Percentiles rank a stretch among this genome's conserved stretches.
Evolutionary conservation across 2,888 invertebrate genomes (phyloP).

Genomic region (Thalpophila matura): DNA sequence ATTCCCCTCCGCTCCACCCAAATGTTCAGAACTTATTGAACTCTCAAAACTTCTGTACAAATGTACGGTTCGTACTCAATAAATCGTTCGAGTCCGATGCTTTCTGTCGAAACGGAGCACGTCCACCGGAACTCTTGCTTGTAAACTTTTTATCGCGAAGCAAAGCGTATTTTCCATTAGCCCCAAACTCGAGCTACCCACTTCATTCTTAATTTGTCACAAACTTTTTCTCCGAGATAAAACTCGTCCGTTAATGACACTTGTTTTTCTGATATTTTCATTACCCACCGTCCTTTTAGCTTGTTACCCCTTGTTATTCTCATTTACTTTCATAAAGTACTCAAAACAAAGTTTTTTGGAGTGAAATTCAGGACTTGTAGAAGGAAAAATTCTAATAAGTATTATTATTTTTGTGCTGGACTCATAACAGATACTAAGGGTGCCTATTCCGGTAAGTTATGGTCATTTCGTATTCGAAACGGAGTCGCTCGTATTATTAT

Average conservation of each 20-base stretch:
- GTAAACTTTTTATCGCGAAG: slow-evolving; percentile 64
- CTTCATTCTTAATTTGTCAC: slow-evolving; percentile 83
- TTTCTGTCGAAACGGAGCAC: slow-evolving; percentile 50
- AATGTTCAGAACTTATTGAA: slow-evolving; percentile 44
- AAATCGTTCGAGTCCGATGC: slow-evolving; percentile 52
- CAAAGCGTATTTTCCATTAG: slow-evolving; percentile 61
- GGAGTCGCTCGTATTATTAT: slow-evolving; percentile 44
- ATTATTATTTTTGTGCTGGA: slow-evolving; percentile 48
- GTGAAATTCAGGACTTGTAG: slow-evolving; percentile 16
- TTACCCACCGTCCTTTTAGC: slow-evolving; percentile 59
- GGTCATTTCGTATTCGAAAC: slow-evolving; percentile 40
- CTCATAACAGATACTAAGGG: slow-evolving; percentile 51
- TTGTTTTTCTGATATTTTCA: slow-evolving; percentile 78
- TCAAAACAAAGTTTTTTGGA: slow-evolving; percentile 53
- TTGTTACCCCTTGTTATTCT: slow-evolving; percentile 55
- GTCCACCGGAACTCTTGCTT: slow-evolving; percentile 52
- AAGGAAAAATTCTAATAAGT: slow-evolving; percentile 34
- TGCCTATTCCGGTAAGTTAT: slow-evolving; percentile 45
- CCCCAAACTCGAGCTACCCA: slow-evolving; percentile 28
- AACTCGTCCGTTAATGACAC: slow-evolving; percentile 76
- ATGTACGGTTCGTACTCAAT: slow-evolving; percentile 40
- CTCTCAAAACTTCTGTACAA: slow-evolving; percentile 38
- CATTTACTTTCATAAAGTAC: slow-evolving; percentile 53
- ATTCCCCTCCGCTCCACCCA: slow-evolving; percentile 11
- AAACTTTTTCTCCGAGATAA: slow-evolving; percentile 73